Evolutionary conservation across 1,140 invertebrate genomes (phyloP), one percentile per base, ranked within the genome.

Genomic region (Microplitis mediator): DNA sequence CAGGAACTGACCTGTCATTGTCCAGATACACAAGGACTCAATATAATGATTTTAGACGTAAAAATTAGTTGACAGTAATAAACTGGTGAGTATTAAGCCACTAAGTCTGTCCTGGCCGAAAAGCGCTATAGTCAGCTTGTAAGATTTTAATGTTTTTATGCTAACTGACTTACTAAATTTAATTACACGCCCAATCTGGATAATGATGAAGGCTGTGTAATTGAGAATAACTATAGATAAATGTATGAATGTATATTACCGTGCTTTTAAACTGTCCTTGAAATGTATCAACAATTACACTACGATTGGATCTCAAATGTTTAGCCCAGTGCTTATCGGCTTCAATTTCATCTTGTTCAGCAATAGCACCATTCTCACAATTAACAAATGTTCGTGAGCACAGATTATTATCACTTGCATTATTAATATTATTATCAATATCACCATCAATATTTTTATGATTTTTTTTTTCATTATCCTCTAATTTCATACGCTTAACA

Each of bases 261-360:
- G 91, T 91, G 80, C 91, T 92, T 79, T 92, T 92, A 77, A 92
- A 93, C 76, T 93, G 91, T 70, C 92, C 92, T 82, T 93, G 91
- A 82, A 93, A 93, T 34, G 91, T 91, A 76, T 91, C 89, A n/a
- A 92, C 90, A 61, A 93, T 89, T 45, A 93, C 85, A 76, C 91
- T 92, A 69, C 89, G 85, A 79, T 92, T 92, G 9, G 85, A 83
- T 35, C 82, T 78, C 11, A 92, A 79, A 76, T 93, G 91, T 71
- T 89, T 89, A 13, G 89, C 85, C 92, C 92, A 93, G 50, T 90
- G 89, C 71, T 88, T 88, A 54, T 91, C 89, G 1, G 90, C 91
- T 72, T 88, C 87, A 3, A 84, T 78, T 39, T 90, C 88, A 56
- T 88, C 85, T 45, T 85, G 81, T 1, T 74, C 71, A 3, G 82